A percentile compares a stretch with the other conserved stretches of the same genome.
These are phyloP conservation scores for Andrena dorsata DNA, from an alignment of 2,888 invertebrate species.

Conservation along the genomic window DNA sequence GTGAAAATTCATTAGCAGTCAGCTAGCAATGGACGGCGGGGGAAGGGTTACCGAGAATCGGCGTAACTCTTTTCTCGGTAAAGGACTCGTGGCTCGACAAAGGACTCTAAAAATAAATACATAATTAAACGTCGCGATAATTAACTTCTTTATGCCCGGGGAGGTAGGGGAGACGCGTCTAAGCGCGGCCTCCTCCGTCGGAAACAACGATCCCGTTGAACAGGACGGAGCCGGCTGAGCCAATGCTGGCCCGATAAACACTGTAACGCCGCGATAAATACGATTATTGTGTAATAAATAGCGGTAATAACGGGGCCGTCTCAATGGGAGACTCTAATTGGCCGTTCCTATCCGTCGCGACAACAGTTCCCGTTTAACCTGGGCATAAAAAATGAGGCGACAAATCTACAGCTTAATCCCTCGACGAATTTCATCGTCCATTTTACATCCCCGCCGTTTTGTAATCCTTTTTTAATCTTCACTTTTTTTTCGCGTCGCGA, in stretches of 20 bases:
- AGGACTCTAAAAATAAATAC: constrained; percentile 83
- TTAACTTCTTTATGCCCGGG: constrained; percentile 80
- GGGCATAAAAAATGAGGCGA: background rate
- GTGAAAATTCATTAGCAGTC: constrained; percentile 83
- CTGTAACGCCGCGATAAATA: constrained; percentile 21
- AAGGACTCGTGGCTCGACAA: constrained; percentile 75
- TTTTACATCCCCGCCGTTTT: constrained; percentile 1
- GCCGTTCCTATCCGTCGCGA: constrained; percentile 12
- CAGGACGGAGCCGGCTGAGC: background rate
- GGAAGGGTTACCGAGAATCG: constrained; percentile 81
- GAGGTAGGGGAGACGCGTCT: constrained; percentile 53
- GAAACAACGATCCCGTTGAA: constrained; percentile 1
- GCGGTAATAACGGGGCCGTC: constrained; percentile 7
- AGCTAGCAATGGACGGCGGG: constrained; percentile 72
- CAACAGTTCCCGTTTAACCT: constrained; percentile 12
- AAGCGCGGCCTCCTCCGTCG: constrained; percentile 15
- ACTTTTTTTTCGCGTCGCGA: background rate
- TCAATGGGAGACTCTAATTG: constrained; percentile 27
- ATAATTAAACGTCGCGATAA: constrained; percentile 83
- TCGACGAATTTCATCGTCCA: constrained; percentile 3
- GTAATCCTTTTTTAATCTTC: constrained; percentile 12
- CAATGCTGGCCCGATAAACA: background rate
- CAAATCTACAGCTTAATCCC: constrained; percentile 8
- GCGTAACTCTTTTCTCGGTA: constrained; percentile 81
- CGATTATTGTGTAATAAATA: constrained; percentile 13